Evolutionary conservation across 2,113 vertebrate species (phyloP).

Genomic region (Pipa parva): DNA sequence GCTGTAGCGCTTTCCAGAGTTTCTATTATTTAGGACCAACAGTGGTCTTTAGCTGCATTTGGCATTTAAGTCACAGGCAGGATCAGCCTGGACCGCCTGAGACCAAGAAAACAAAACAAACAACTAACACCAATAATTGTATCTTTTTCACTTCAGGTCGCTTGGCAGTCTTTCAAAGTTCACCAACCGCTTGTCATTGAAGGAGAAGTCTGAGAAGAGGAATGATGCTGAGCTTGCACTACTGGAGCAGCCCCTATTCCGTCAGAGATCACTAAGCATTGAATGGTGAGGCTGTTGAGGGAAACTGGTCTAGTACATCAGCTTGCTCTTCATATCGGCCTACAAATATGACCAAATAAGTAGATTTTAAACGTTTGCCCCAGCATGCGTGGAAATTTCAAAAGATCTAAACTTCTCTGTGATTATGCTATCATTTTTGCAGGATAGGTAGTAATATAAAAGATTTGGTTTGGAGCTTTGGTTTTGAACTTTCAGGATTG

Average conservation of each 20-base stretch:
- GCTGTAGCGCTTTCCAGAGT: conserved; percentile 6
- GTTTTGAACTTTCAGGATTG: too few relatives aligned
- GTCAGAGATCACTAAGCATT: conserved; percentile 80
- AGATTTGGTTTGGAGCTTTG: neutral
- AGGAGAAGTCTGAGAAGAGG: conserved; percentile 75
- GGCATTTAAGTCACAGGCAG: neutral
- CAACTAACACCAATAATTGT: conserved; percentile 51
- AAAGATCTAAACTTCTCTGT: too few relatives aligned
- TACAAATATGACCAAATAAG: neutral
- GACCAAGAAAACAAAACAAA: neutral
- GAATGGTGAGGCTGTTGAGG: conserved; percentile 75
- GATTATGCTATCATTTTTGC: too few relatives aligned
- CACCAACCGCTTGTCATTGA: conserved; percentile 79
- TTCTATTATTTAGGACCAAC: conserved; percentile 17
- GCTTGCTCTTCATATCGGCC: neutral
- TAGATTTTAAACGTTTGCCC: neutral
- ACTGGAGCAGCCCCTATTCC: conserved; percentile 60
- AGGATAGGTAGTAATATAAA: too few relatives aligned
- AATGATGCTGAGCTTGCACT: conserved; percentile 68
- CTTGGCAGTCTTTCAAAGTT: conserved; percentile 79
- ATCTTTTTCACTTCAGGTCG: conserved; percentile 58
- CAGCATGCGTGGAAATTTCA: neutral
- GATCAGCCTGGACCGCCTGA: neutral
- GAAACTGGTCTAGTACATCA: conserved; percentile 4
- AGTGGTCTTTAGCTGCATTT: neutral